Percentiles rank a stretch among this genome's conserved stretches.
These are phyloP conservation scores for Heteromyza rotundicornis DNA, from an alignment of 2,888 invertebrate genomes.

Conservation along the genomic window DNA sequence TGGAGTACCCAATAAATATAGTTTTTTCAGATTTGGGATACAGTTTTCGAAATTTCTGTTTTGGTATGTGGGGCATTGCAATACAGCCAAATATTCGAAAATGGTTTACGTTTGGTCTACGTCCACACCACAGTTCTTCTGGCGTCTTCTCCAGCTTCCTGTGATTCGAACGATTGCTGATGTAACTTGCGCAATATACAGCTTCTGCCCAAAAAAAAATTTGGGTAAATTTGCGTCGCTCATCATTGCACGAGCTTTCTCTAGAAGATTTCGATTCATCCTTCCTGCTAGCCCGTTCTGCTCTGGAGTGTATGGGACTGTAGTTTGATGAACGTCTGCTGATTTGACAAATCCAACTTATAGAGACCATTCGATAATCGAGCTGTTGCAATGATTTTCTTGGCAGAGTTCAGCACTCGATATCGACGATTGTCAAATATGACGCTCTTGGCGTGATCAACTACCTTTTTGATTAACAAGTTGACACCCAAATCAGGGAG, in stretches of 20 bases:
- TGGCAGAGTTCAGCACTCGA: background rate
- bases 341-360: no score
- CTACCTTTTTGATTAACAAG: background rate
- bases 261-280: conserved; percentile 29
- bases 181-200: conserved; percentile 31
- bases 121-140: conserved; percentile 50
- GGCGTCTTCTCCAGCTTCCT: conserved; percentile 40
- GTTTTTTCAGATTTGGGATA: conserved; percentile 20
- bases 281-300: conserved; percentile 18
- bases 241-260: conserved; percentile 34
- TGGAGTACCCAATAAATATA: conserved; percentile 18
- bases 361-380: background rate
- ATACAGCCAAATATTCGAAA: conserved; percentile 54
- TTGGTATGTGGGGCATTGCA: conserved; percentile 27
- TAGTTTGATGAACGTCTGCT: conserved; percentile 11
- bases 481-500: background rate
- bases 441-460: background rate
- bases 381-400: background rate
- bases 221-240: conserved; percentile 25
- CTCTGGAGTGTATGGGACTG: conserved; percentile 16
- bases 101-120: conserved; percentile 47
- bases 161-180: conserved; percentile 20
- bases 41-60: conserved; percentile 16
- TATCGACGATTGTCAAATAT: background rate
- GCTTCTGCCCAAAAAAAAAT: conserved; percentile 34